A percentile compares a stretch with the other conserved stretches of the same genome.
These are phyloP conservation scores for Atherinomorus stipes DNA, from an alignment of 2,113 vertebrate species.

Conservation along the genomic window DNA sequence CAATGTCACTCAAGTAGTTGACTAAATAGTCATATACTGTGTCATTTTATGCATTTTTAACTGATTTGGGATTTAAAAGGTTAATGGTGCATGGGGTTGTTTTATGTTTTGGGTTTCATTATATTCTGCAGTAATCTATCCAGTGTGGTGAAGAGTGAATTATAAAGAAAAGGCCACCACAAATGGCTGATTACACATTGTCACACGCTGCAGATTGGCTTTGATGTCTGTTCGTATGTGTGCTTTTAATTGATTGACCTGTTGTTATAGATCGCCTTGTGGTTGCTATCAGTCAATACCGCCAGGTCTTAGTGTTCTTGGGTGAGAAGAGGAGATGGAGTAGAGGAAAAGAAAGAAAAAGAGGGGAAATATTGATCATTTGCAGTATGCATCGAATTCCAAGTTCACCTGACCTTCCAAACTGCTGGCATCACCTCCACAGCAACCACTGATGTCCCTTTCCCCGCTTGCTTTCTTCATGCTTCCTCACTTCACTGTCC, in stretches of 20 bases:
- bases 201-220: constrained; percentile 47
- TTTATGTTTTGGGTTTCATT: neutral
- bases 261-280: constrained; percentile 69
- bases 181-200: constrained; percentile 72
- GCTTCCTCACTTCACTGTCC: constrained; percentile 60
- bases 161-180: neutral
- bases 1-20: neutral
- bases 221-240: constrained; percentile 67
- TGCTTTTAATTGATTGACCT: constrained; percentile 79
- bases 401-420: constrained; percentile 75
- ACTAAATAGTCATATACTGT: neutral
- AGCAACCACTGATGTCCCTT: constrained; percentile 35
- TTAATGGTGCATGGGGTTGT: neutral
- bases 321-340: constrained; percentile 25
- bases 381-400: constrained; percentile 66
- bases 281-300: constrained; percentile 69
- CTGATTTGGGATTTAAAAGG: neutral
- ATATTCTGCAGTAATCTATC: constrained; percentile 5
- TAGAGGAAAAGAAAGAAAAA: constrained; percentile 9
- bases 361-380: constrained; percentile 73
- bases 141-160: constrained; percentile 8
- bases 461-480: constrained; percentile 49
- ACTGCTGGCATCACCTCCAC: constrained; percentile 74
- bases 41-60: neutral
- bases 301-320: constrained; percentile 63